Conservation (phyloP, 1,140 invertebrate species). For the Drosophila ambigua region DNA sequence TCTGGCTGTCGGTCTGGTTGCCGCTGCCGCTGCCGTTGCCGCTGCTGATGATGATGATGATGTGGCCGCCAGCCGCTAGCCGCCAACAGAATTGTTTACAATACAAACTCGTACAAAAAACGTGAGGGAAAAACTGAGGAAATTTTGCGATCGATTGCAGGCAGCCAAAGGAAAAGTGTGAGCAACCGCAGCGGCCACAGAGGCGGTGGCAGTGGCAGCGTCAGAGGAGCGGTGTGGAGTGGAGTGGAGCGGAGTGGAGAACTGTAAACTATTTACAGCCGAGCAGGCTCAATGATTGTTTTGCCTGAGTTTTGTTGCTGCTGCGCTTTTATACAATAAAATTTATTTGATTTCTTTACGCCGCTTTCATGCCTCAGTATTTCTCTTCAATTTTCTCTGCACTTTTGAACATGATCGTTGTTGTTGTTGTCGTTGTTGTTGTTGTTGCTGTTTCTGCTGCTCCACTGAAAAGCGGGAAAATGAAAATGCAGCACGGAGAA, state of each 20-base stretch:
- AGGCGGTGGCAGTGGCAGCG: constrained; percentile 6
- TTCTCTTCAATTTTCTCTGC: constrained; percentile 77
- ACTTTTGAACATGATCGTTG: constrained; percentile 67
- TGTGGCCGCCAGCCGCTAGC: constrained; percentile 52
- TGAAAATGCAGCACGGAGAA: constrained; percentile 26
- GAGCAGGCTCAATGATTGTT: constrained; percentile 72
- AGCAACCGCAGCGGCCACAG: constrained; percentile 56
- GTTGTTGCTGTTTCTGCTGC: constrained; percentile 8
- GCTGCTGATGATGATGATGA: constrained; percentile 54
- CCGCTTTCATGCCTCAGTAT: constrained; percentile 79
- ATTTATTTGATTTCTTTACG: constrained; percentile 80
- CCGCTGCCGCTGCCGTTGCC: background rate
- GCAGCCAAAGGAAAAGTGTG: constrained; percentile 57
- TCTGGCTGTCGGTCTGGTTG: constrained; percentile 20
- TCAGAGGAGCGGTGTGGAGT: background rate
- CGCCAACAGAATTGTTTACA: constrained; percentile 78
- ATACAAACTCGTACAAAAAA: constrained; percentile 40
- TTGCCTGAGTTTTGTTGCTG: constrained; percentile 53
- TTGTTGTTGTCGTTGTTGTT: constrained; percentile 38
- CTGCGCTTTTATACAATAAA: constrained; percentile 76
- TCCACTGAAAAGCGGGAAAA: constrained; percentile 48
- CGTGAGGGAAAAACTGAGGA: constrained; percentile 37
- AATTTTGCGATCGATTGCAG: constrained; percentile 76
- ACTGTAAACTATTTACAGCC: constrained; percentile 80
- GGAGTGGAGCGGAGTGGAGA: constrained; percentile 11